Evolutionary conservation across 2,113 vertebrate species (phyloP).

Genomic region (Hepsetus odoe): DNA sequence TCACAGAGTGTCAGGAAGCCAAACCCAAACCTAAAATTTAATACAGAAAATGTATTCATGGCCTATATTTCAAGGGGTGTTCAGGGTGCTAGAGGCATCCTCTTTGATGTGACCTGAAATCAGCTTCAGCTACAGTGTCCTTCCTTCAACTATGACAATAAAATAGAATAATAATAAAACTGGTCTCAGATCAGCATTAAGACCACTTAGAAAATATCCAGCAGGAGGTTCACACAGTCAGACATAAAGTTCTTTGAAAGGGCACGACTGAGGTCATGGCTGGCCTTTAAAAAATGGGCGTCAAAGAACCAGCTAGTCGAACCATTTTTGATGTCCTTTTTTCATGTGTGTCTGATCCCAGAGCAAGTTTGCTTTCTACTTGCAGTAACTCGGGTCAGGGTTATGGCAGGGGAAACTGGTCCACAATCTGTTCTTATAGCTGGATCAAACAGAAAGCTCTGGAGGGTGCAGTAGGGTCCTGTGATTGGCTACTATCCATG

Average conservation of each 20-base stretch:
- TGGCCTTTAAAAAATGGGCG: conserved; percentile 46
- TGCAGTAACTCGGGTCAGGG: background rate
- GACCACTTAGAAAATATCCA: background rate
- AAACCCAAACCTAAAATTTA: too few relatives aligned
- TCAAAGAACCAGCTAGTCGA: background rate
- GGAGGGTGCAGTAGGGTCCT: background rate
- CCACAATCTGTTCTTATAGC: background rate
- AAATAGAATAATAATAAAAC: too few relatives aligned
- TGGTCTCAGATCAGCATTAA: background rate
- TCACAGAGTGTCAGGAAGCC: too few relatives aligned
- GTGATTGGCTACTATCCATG: conserved; percentile 22
- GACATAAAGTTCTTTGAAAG: conserved; percentile 42
- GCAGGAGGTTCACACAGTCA: conserved; percentile 17
- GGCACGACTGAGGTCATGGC: conserved; percentile 36
- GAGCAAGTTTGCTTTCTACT: conserved; percentile 19
- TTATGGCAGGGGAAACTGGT: background rate
- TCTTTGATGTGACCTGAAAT: background rate
- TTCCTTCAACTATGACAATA: background rate
- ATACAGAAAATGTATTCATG: too few relatives aligned
- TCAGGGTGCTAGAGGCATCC: background rate
- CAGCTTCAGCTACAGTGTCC: background rate
- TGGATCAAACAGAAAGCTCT: conserved; percentile 7
- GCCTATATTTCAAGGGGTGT: too few relatives aligned
- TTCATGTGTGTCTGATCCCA: conserved; percentile 24
- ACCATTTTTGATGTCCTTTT: conserved; percentile 35